phyloP scores from a whole-genome alignment of 2,888 invertebrate species.

The Polydrusus cervinus region DNA sequence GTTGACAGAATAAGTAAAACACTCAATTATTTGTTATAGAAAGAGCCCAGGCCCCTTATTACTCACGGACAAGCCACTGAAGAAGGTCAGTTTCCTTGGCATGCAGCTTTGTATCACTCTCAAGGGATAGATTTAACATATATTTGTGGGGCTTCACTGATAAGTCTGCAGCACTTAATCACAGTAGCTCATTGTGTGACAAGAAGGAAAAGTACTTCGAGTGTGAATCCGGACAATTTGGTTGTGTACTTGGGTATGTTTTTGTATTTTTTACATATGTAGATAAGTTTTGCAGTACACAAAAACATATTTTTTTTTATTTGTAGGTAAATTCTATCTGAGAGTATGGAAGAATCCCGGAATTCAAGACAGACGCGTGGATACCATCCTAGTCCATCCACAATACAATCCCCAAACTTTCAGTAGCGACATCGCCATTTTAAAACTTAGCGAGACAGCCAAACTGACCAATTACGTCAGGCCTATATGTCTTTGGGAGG shows the following conservation, averaged over 20 bases:
- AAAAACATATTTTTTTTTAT: not conserved
- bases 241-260: constrained; percentile 64
- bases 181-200: constrained; percentile 69
- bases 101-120: constrained; percentile 78
- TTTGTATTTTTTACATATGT: not conserved
- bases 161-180: constrained; percentile 63
- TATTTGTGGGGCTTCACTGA: constrained; percentile 67
- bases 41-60: constrained; percentile 73
- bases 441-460: constrained; percentile 62
- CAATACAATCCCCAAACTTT: constrained; percentile 65
- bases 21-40: constrained; percentile 53
- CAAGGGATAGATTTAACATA: constrained; percentile 66
- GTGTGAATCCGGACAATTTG: constrained; percentile 62
- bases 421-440: constrained; percentile 66
- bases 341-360: constrained; percentile 67
- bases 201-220: constrained; percentile 58
- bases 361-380: constrained; percentile 67
- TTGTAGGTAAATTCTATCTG: constrained; percentile 68
- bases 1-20: not conserved
- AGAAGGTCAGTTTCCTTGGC: constrained; percentile 82
- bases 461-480: constrained; percentile 67
- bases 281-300: too few species aligned
- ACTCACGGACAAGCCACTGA: constrained; percentile 76
- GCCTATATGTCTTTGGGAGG: constrained; percentile 68
- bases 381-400: constrained; percentile 64